These are phyloP conservation scores for Mallotus villosus DNA, from an alignment of 2,797 vertebrate species.

Conservation along the genomic window DNA sequence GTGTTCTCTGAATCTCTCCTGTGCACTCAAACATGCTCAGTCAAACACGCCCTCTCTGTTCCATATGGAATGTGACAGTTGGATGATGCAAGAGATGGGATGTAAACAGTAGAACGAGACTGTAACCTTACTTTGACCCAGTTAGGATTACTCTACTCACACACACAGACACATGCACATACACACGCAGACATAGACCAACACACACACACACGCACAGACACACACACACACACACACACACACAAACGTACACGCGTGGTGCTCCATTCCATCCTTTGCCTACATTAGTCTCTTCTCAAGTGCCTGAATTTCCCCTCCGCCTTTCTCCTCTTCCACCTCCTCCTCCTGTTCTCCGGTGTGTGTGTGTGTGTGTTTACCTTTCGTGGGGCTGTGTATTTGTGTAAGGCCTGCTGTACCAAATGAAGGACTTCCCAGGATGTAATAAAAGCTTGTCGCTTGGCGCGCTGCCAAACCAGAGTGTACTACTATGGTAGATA, in stretches of 20 bases:
- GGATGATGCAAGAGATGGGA: constrained; percentile 67
- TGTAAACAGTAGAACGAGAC: constrained; percentile 70
- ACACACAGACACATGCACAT: constrained; percentile 33
- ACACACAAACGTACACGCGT: background rate
- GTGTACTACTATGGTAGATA: constrained; percentile 19
- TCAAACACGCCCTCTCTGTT: constrained; percentile 34
- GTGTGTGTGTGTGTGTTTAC: constrained; percentile 47
- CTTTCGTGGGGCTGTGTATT: constrained; percentile 54
- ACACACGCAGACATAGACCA: constrained; percentile 1
- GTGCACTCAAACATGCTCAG: background rate
- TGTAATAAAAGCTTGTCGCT: constrained; percentile 55
- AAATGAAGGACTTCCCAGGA: constrained; percentile 48
- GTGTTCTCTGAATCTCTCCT: background rate
- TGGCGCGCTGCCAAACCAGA: constrained; percentile 46
- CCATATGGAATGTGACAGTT: constrained; percentile 50
- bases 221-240: constrained; percentile 7
- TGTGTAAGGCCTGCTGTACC: constrained; percentile 38
- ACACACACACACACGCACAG: background rate
- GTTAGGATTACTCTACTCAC: constrained; percentile 59
- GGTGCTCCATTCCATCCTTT: background rate
- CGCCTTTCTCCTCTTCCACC: constrained; percentile 10
- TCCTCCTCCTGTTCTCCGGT: background rate
- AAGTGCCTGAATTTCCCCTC: constrained; percentile 16
- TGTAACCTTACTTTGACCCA: constrained; percentile 71
- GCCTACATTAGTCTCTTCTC: constrained; percentile 10